These are phyloP conservation scores for Pseudochirops corinnae DNA, from an alignment of 2,797 vertebrate genomes.

Conservation along the genomic window DNA sequence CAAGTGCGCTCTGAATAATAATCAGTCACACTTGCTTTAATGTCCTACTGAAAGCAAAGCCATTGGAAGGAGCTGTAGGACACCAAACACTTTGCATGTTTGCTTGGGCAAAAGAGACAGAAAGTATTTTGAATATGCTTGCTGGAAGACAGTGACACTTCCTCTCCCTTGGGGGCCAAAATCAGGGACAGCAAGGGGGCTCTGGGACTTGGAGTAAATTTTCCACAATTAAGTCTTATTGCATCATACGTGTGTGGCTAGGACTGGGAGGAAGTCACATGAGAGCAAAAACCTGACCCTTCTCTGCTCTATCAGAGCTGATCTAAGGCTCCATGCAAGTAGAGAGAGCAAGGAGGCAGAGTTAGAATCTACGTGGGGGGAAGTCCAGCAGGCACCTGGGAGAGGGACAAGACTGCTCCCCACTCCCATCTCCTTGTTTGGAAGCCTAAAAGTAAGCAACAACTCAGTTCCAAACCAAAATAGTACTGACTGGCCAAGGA, in stretches of 20 bases:
- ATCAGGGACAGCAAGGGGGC: neutral
- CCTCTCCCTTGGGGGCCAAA: slow-evolving; percentile 12
- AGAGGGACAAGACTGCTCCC: neutral
- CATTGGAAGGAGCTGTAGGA: slow-evolving; percentile 48
- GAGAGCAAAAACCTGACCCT: neutral
- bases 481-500: neutral
- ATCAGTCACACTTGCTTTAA: slow-evolving; percentile 37
- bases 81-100: slow-evolving; percentile 48
- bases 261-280: neutral
- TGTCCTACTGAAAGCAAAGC: slow-evolving; percentile 51
- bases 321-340: neutral
- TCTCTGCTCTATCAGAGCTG: neutral
- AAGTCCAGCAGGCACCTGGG: neutral
- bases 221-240: slow-evolving; percentile 23
- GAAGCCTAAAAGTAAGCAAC: neutral
- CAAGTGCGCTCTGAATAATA: neutral
- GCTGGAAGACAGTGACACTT: slow-evolving; percentile 58
- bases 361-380: neutral
- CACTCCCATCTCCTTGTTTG: neutral
- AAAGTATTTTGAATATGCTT: neutral
- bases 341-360: neutral
- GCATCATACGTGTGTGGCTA: neutral
- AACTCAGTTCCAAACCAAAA: neutral
- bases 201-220: slow-evolving; percentile 23
- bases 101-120: neutral